Percentiles rank a stretch among this genome's conserved stretches.
Evolutionary conservation across 1,140 invertebrate species (phyloP).

Genomic region (Drosophila pseudoananassae): DNA sequence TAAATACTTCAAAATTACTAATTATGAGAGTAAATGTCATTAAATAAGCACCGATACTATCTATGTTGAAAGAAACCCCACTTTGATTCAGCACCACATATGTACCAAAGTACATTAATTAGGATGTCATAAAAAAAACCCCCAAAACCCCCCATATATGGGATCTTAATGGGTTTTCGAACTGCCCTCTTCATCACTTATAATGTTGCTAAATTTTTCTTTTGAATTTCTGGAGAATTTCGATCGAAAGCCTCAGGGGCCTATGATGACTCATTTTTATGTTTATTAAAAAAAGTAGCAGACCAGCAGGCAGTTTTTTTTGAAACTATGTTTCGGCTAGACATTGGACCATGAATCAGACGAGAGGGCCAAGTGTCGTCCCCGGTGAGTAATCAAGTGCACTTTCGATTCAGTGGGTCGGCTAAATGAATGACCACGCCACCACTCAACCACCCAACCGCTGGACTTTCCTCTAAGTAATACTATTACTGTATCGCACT

Average conservation of each 20-base stretch:
- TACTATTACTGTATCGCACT: too few relatives aligned
- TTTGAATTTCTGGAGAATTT: constrained; percentile 4
- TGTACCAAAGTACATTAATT: too few relatives aligned
- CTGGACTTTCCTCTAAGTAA: constrained; percentile 11
- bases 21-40: too few relatives aligned
- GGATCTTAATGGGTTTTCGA: not conserved
- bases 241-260: not conserved
- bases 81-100: not conserved
- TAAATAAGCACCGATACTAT: not conserved
- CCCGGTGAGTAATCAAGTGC: constrained; percentile 27
- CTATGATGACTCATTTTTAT: constrained; percentile 23
- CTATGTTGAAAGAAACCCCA: not conserved
- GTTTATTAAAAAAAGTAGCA: constrained; percentile 6
- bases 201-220: not conserved
- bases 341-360: constrained; percentile 19
- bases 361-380: constrained; percentile 5
- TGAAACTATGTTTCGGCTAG: constrained; percentile 14
- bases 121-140: not conserved
- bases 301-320: constrained; percentile 15
- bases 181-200: not conserved
- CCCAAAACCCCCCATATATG: not conserved
- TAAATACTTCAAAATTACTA: not conserved
- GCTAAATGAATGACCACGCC: constrained; percentile 4
- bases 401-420: constrained; percentile 7
- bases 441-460: constrained; percentile 14